These are phyloP conservation scores for Aporrectodea caliginosa DNA, from an alignment of 1,140 invertebrate genomes.

Conservation along the genomic window DNA sequence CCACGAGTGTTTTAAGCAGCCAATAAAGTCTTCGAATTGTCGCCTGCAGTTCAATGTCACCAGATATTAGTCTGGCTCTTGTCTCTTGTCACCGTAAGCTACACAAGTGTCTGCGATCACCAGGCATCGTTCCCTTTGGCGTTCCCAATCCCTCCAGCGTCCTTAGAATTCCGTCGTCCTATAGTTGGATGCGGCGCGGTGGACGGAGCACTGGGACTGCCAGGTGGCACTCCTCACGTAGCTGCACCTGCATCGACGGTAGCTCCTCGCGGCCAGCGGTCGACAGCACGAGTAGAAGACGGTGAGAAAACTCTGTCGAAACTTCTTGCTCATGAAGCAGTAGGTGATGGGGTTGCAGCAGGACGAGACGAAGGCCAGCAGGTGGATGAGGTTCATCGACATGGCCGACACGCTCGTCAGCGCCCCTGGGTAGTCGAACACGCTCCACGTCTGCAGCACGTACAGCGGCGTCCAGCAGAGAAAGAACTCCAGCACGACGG, in stretches of 20 bases:
- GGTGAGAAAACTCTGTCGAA: constrained; percentile 72
- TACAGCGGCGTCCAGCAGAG: constrained; percentile 88
- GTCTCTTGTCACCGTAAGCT: no score
- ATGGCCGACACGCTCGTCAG: constrained; percentile 43
- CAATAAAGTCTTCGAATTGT: no score
- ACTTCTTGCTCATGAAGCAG: constrained; percentile 88
- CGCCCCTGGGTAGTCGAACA: constrained; percentile 70
- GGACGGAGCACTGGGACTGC: background rate
- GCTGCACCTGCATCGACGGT: background rate
- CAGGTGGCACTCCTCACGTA: background rate
- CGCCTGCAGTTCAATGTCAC: no score
- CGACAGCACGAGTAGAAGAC: constrained; percentile 63
- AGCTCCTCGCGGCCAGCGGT: background rate
- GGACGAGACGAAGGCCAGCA: constrained; percentile 78
- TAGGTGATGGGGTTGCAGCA: constrained; percentile 92
- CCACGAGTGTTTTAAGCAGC: no score
- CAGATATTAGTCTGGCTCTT: no score
- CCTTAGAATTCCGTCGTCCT: background rate
- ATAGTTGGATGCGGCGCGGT: background rate
- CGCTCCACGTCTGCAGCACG: constrained; percentile 70
- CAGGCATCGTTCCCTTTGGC: no score
- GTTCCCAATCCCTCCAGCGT: no score
- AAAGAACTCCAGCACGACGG: constrained; percentile 86
- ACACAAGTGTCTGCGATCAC: no score
- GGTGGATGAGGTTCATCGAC: constrained; percentile 69